Evolutionary conservation across 2,113 vertebrate genomes (phyloP), one percentile per base, ranked within the genome.

Genomic region (Rhynchomys soricoides): DNA sequence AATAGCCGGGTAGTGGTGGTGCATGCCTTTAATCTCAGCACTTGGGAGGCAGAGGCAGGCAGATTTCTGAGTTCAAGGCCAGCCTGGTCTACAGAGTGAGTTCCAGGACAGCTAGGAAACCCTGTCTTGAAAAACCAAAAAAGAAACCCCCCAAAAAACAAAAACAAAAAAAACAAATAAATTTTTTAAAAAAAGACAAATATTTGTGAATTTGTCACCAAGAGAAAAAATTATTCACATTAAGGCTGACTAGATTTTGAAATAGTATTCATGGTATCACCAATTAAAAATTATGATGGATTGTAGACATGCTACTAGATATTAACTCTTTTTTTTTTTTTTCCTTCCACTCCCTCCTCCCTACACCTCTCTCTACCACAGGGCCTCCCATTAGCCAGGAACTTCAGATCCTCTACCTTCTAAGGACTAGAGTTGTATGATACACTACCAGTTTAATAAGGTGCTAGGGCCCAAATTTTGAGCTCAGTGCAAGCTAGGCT

Each of bases 241-340:
- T 68, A 68, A 34, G 66, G 66, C 12, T 34, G 66, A 68, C 66
- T 12, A 57, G 57, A 50, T 57, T 93, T 78, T 78, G 21, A 96
- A 93, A 95, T 77, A 94, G 4, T 1, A 1, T 59, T 64, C 50
- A 77, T 59, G 40, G 22, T 78, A 90, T 45, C 21, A 37, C 22
- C 83, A 94, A 21, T 79, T 93, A 64, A 89, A 90, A 95, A 87
- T 74, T 50, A 83, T 22, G 70, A 70, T n/a, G 19, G 74, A 70
- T 68, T 68, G 66, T 68, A 83, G 3, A 64, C 5, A 21, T 62
- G 77, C 10, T 62, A 45, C n/a, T 86, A 94, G 48, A 52, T 37
- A 59, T 29, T 59, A 73, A 45, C 29, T 68, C 29, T 68, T 16
- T 85, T 62, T 66, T 29, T 29, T 21, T 26, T 68, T 16, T 85